Base-by-base conservation (phyloP, 1,140 invertebrate genomes). In the Ostrea denselamellosa region DNA sequence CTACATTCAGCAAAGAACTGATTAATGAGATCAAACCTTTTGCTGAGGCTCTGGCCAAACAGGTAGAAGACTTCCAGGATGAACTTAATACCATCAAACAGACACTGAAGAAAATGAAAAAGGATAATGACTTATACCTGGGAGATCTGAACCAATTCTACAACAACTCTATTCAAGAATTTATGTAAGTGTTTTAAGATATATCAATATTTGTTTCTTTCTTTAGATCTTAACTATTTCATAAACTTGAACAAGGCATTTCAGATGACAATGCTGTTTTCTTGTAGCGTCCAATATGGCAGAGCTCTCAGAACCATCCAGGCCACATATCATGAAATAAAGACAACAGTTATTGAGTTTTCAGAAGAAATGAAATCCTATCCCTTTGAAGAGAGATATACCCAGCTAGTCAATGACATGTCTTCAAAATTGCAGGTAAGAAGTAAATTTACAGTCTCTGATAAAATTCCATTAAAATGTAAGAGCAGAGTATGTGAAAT, bases 101-200 rank as follows among this genome's bases (percentile, higher is more conserved):
- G 22, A 87, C 91, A 58, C 22, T 93, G 86, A 90, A 89, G 58
- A 87, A 91, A 62, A 90, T 92, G 86, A 91, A 93, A 62, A 58
- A 81, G 62, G n/a, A 91, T 10, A 93, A 93, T 86, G 89, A 91
- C 5, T 65, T 93, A 12, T 91, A 93, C 84, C 82, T 93, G 22
- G 88, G 87, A 34, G 90, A 92, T 77, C 83, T 93, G 25, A 91
- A 89, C 17, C 85, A 90, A 17, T 28, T 83, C 8, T 51, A 87
- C 22, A 88, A 89, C 54, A 85, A 83, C 54, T 82, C 86, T 54
- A 87, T 92, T 56, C 65, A 90, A 44, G 52, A 68, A 25, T 68
- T 92, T 1, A 77, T 91, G 93, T 93, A 89, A 91, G 92, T 91
- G 51, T 14, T 8, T 19, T 84, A 34, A n/a, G n/a, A 34, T 34